A percentile compares a stretch with the other conserved stretches of the same genome.
Evolutionary conservation across 2,113 vertebrate genomes (phyloP).

Genomic region (Argyrosomus japonicus): DNA sequence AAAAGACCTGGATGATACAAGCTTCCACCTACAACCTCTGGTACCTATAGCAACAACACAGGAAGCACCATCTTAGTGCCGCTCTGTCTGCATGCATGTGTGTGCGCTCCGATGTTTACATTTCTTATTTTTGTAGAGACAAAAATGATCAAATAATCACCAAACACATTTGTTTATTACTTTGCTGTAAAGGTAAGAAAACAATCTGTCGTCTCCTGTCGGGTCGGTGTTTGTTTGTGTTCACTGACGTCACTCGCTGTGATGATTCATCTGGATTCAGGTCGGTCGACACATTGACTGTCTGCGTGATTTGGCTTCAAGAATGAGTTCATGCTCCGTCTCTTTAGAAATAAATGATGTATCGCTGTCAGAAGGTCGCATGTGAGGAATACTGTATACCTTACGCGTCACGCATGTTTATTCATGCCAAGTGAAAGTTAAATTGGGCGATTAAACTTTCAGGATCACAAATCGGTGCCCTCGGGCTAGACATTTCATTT

Average conservation of each 20-base stretch:
- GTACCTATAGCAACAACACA: conserved; percentile 65
- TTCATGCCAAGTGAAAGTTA: conserved; percentile 1
- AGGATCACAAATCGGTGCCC: background rate
- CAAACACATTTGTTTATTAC: background rate
- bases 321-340: background rate
- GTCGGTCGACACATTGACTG: conserved; percentile 18
- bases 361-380: background rate
- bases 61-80: conserved; percentile 63
- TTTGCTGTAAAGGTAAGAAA: background rate
- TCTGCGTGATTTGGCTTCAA: conserved; percentile 4
- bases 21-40: conserved; percentile 44
- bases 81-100: conserved; percentile 15
- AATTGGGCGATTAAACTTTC: background rate
- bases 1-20: conserved; percentile 14
- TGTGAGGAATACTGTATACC: background rate
- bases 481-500: no score
- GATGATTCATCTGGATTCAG: conserved; percentile 21
- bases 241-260: background rate
- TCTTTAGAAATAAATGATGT: background rate
- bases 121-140: background rate
- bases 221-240: background rate
- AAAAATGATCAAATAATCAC: background rate
- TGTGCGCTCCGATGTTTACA: conserved; percentile 14
- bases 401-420: background rate
- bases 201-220: background rate